Percentiles rank a stretch among this genome's conserved stretches.
Evolutionary conservation across 2,888 invertebrate genomes (phyloP).

Genomic region (Yponomeuta plumbellus): DNA sequence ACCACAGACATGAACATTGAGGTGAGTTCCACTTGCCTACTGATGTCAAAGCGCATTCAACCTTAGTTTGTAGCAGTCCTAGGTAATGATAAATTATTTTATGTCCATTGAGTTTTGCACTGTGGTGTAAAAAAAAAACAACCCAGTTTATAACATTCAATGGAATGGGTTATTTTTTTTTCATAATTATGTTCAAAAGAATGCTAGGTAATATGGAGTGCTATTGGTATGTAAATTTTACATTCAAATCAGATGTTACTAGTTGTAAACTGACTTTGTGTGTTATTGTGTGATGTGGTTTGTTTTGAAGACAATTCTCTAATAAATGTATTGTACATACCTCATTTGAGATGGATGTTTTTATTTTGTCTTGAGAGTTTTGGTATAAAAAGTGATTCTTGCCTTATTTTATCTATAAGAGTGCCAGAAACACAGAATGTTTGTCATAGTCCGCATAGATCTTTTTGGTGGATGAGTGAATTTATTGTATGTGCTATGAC

Average conservation of each 20-base stretch:
- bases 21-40: conserved; percentile 50
- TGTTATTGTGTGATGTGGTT: conserved; percentile 9
- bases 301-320: conserved; percentile 15
- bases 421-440: background rate
- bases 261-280: conserved; percentile 45
- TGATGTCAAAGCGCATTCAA: conserved; percentile 28
- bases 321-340: conserved; percentile 42
- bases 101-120: background rate
- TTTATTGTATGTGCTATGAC: too few relatives aligned
- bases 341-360: conserved; percentile 69
- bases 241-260: background rate
- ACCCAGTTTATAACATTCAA: background rate
- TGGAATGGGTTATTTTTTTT: background rate
- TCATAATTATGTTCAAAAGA: background rate
- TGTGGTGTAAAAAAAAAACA: background rate
- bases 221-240: conserved; percentile 2
- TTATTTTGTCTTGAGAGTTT: conserved; percentile 36
- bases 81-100: background rate
- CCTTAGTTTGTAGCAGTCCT: background rate
- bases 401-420: background rate
- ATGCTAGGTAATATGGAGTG: conserved; percentile 1
- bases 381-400: background rate
- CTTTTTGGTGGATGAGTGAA: too few relatives aligned
- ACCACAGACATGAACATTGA: conserved; percentile 56
- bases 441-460: too few relatives aligned